Conservation (phyloP, 2,797 vertebrate species). For the Erithacus rubecula region DNA sequence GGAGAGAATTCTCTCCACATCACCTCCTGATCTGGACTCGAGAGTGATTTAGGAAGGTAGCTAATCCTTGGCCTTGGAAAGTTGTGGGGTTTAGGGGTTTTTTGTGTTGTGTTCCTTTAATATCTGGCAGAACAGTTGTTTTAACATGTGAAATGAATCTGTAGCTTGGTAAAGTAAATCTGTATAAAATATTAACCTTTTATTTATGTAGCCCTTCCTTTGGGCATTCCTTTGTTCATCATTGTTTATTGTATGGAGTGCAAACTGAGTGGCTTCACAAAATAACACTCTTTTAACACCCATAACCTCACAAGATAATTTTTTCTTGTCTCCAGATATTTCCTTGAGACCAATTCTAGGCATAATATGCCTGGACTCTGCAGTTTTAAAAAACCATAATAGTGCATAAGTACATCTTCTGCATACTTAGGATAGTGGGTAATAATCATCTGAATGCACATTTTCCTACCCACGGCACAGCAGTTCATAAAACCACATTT, state of each 20-base stretch:
- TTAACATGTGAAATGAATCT: not conserved
- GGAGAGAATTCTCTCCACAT: not conserved
- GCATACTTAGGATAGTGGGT: not conserved
- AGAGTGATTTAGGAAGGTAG: not conserved
- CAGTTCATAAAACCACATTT: not conserved
- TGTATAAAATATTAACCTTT: not conserved
- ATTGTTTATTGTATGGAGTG: not conserved
- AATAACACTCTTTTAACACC: not conserved
- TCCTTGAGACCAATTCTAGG: not conserved
- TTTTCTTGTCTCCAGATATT: not conserved
- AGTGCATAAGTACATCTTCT: not conserved
- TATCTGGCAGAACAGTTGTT: not conserved
- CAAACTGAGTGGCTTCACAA: not conserved
- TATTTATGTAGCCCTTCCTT: not conserved
- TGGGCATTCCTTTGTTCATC: not conserved
- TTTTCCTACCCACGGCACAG: not conserved
- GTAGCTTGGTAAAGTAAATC: not conserved
- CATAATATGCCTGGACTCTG: not conserved
- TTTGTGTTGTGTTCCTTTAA: not conserved
- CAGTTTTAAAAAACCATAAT: not conserved
- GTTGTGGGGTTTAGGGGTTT: accelerated
- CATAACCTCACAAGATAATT: not conserved
- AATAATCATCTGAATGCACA: not conserved
- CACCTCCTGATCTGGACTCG: not conserved
- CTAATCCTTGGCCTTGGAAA: not conserved